phyloP scores from a whole-genome alignment of 2,888 invertebrate genomes.

The Brachyptera putata region DNA sequence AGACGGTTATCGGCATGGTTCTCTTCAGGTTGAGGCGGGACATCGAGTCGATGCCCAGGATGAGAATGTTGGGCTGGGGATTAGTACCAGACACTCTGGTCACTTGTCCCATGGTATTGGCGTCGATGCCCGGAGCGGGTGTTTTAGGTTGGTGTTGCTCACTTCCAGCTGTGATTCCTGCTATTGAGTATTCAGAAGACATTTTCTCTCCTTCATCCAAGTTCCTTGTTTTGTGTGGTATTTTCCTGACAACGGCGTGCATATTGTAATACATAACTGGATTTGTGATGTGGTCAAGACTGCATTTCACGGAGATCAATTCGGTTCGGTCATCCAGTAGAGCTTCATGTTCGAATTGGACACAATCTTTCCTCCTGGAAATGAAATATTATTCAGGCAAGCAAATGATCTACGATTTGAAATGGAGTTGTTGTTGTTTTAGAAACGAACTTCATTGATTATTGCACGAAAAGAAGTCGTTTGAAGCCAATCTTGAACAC shows the following conservation, averaged over 20 bases:
- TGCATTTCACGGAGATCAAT: constrained; percentile 52
- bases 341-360: constrained; percentile 45
- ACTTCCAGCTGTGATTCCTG: no score
- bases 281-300: constrained; percentile 34
- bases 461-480: no score
- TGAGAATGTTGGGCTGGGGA: constrained; percentile 52
- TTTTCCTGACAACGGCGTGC: constrained; percentile 51
- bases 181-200: no score
- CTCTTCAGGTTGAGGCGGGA: constrained; percentile 73
- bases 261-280: constrained; percentile 51
- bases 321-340: constrained; percentile 44
- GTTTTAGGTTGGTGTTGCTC: no score
- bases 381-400: no score
- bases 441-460: no score
- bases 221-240: neutral
- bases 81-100: neutral
- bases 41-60: constrained; percentile 82
- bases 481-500: no score
- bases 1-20: constrained; percentile 67
- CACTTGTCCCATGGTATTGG: neutral
- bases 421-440: no score
- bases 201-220: no score
- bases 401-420: no score
- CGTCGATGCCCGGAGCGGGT: neutral
- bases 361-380: constrained; percentile 49